Conservation (phyloP, 1,140 invertebrate species). For the Drosophila ananassae region DNA sequence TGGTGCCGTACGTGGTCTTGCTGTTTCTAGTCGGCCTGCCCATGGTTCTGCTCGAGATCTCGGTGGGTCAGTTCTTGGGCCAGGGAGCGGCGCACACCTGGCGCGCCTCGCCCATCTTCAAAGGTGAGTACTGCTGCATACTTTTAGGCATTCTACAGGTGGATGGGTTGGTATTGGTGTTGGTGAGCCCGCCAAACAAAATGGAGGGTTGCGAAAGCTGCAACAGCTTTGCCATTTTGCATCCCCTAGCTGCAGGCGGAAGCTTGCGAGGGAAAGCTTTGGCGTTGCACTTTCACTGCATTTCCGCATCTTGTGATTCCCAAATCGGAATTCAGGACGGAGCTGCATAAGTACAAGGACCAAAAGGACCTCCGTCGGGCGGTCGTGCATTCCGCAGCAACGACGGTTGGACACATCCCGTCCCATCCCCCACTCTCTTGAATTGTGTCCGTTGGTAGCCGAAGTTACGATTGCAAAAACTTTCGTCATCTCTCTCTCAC, state of each 20-base stretch:
- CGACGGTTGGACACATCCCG: constrained; percentile 80
- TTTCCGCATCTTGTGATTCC: constrained; percentile 47
- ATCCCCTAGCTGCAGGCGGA: constrained; percentile 37
- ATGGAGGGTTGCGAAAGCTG: constrained; percentile 7
- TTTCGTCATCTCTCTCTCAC: constrained; percentile 71
- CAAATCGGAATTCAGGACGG: constrained; percentile 55
- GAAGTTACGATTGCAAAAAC: constrained; percentile 65
- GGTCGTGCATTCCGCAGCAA: constrained; percentile 78
- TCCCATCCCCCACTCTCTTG: constrained; percentile 65
- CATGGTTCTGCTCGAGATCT: constrained; percentile 82
- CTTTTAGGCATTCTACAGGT: constrained; percentile 37
- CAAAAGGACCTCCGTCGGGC: constrained; percentile 36
- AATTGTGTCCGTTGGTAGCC: constrained; percentile 75
- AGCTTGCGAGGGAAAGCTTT: constrained; percentile 47
- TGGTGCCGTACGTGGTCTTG: constrained; percentile 80
- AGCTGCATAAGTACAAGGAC: constrained; percentile 29
- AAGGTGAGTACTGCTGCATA: constrained; percentile 71
- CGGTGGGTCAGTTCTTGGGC: constrained; percentile 82
- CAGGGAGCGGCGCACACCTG: constrained; percentile 83
- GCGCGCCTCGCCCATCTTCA: constrained; percentile 83
- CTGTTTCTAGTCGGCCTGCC: constrained; percentile 83
- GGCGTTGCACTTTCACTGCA: constrained; percentile 32
- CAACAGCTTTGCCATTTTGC: constrained; percentile 35
- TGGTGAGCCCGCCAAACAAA: neutral
- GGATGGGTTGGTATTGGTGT: neutral